Evolutionary conservation across 2,888 invertebrate genomes (phyloP), one percentile per base, ranked within the genome.

Genomic region (Volucella inanis): DNA sequence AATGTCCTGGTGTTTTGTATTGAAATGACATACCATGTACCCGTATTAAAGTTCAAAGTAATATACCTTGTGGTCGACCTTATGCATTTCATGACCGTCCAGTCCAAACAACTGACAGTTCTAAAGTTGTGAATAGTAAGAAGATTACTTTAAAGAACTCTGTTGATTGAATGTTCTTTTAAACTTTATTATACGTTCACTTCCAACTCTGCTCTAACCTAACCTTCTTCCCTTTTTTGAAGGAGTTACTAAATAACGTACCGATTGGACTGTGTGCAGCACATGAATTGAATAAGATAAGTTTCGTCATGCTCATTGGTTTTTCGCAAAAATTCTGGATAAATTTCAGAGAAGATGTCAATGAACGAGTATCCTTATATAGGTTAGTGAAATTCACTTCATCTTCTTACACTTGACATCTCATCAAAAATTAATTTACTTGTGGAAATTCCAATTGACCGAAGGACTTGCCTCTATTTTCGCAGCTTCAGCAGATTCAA

Each of bases 371-470:
- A 41, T 12, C 12, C 31, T 15, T 2, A 3, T 9, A 38, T 39
- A 15, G 41, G 65, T 57, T 71, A 52, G 45, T 52, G 31, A 64
- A 68, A 76, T 76, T 54, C 52, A 68, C 61, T 76, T 64, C 75
- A 14, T 59, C 50, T 67, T 65, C 77, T 31, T 41, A 77, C 55
- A 61, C 71, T 71, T 77, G 82, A 61, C 77, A 70, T 76, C 76
- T 76, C 76, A 81, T 81, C 81, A 81, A 81, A 76, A 55, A 81
- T 81, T 81, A 76, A 81, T 81, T 70, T 81, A 70, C 81, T 70
- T n/a, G 15, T 45, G 62, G 68, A 38, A 70, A 81, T 64, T 81
- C 76, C 70, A 76, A 76, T 81, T 76, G 77, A 78, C 71, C 47
- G 38, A 14, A 55, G 55, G 31, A 31, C 31, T 43, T 11, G 41